Percentiles rank a stretch among this genome's conserved stretches.
Evolutionary conservation across 1,140 invertebrate genomes (phyloP).

Genomic region (Lethocerus indicus): DNA sequence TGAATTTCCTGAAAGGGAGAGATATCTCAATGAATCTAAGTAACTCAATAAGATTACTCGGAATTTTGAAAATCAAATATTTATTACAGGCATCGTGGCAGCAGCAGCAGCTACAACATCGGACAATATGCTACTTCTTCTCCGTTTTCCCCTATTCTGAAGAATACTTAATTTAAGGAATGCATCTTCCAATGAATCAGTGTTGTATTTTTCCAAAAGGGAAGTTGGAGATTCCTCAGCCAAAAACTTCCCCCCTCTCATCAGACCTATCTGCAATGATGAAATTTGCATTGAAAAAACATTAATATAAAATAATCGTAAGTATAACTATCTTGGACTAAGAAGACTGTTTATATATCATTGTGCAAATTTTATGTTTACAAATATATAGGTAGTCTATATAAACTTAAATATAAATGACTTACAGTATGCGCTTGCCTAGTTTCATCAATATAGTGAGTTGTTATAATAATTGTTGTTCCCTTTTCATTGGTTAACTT

Average conservation of each 20-base stretch:
- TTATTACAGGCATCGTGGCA: conserved; percentile 18
- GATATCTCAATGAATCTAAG: neutral
- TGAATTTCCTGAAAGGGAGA: neutral
- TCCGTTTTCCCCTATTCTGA: conserved; percentile 59
- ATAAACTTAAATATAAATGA: too few relatives aligned
- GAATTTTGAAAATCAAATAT: neutral
- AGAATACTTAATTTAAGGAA: conserved; percentile 45
- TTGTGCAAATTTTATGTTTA: neutral
- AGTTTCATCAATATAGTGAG: conserved; percentile 88
- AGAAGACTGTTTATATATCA: neutral
- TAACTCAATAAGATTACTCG: neutral
- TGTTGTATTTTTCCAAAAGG: conserved; percentile 28
- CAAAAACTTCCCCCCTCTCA: conserved; percentile 39
- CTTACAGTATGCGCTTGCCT: conserved; percentile 67
- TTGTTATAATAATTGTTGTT: conserved; percentile 85
- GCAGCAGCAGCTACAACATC: conserved; percentile 32
- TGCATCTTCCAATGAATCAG: conserved; percentile 37
- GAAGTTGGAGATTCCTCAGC: conserved; percentile 37
- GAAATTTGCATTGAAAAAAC: neutral
- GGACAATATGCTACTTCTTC: conserved; percentile 57
- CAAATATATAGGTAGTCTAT: too few relatives aligned
- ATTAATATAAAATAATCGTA: neutral
- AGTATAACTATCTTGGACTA: neutral
- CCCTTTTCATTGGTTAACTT: conserved; percentile 61
- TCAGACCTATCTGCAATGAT: conserved; percentile 38